phyloP scores from a whole-genome alignment of 2,113 vertebrate species.

The Hyperopisus bebe region DNA sequence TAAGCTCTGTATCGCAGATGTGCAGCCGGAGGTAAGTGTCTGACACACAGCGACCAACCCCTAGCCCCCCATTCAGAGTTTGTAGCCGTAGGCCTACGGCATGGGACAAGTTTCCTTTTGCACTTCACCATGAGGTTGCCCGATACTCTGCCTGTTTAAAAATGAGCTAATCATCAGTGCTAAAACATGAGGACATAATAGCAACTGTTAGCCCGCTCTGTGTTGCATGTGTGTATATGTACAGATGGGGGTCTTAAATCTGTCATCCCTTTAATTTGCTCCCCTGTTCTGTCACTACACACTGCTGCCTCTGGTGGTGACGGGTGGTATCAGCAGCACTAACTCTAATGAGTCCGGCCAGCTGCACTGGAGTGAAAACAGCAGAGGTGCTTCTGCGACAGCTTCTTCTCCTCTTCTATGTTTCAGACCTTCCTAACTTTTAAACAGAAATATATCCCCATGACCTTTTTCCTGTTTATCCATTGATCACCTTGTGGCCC shows the following conservation, averaged over 20 bases:
- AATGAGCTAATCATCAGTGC: not conserved
- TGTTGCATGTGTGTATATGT: not conserved
- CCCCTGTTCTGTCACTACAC: not conserved
- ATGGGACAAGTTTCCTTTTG: not conserved
- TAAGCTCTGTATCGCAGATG: slow-evolving; percentile 89
- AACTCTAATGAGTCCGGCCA: not conserved
- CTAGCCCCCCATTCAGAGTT: not conserved
- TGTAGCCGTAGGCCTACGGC: not conserved
- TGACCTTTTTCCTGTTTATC: not conserved
- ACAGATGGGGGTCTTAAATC: not conserved
- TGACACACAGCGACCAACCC: not conserved
- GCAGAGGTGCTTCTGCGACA: not conserved
- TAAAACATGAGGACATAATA: not conserved
- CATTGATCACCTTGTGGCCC: not conserved
- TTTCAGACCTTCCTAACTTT: not conserved
- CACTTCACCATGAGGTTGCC: not conserved
- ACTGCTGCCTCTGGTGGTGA: not conserved
- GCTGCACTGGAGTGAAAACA: not conserved
- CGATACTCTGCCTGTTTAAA: not conserved
- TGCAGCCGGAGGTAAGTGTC: slow-evolving; percentile 80
- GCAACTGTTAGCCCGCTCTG: not conserved
- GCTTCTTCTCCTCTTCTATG: not conserved
- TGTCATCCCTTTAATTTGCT: not conserved
- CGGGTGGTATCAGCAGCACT: not conserved
- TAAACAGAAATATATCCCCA: not conserved